Conservation (phyloP, 2,113 vertebrate genomes). For the Hydrolagus affinis region DNA sequence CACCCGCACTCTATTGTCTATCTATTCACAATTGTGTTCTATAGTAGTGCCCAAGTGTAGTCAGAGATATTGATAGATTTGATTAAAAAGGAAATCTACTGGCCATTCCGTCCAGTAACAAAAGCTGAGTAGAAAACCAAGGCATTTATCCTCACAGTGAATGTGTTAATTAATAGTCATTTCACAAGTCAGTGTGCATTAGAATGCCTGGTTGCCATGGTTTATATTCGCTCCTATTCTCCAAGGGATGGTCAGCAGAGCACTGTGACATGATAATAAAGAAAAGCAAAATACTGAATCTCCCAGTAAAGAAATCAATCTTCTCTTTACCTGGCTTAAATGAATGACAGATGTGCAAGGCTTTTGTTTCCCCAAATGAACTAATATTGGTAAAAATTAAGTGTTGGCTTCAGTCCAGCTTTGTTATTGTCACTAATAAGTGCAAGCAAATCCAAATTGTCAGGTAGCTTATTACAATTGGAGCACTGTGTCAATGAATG, state of each 20-base stretch:
- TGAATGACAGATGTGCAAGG: too few relatives aligned
- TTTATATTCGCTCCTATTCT: slow-evolving; percentile 4
- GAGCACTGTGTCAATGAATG: not conserved
- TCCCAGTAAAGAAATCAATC: not conserved
- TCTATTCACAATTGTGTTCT: too few relatives aligned
- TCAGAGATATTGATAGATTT: not conserved
- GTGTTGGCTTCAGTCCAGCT: too few relatives aligned
- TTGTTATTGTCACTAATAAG: not conserved
- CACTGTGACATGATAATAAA: not conserved
- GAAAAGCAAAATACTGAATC: not conserved
- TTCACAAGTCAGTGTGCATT: slow-evolving; percentile 1
- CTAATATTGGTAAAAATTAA: too few relatives aligned
- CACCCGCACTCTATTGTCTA: not conserved
- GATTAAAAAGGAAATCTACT: not conserved
- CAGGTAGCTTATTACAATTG: not conserved
- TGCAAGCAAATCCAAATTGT: not conserved
- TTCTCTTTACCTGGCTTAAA: not conserved
- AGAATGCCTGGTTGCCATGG: slow-evolving; percentile 14
- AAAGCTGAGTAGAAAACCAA: not conserved
- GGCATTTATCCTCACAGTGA: not conserved
- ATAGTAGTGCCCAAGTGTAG: not conserved
- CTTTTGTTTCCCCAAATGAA: too few relatives aligned
- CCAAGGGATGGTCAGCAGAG: not conserved
- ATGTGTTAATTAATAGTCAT: slow-evolving; percentile 13
- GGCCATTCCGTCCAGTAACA: not conserved